Conservation (phyloP, 2,113 vertebrate species). For the Atlantisia rogersi region DNA sequence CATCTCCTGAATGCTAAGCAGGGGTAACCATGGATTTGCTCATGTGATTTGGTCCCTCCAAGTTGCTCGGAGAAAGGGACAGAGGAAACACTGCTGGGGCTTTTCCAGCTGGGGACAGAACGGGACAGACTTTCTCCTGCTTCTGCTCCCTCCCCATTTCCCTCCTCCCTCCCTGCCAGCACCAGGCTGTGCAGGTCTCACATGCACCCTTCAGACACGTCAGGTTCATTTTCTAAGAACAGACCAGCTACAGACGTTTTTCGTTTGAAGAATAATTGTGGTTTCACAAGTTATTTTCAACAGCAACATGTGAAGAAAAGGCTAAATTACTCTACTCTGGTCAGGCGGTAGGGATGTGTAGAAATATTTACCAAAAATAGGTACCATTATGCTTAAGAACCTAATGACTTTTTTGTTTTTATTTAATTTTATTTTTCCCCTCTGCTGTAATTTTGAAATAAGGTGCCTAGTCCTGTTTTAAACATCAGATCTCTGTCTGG, state of each 20-base stretch:
- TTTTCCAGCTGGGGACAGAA: background rate
- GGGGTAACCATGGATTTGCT: slow-evolving; percentile 50
- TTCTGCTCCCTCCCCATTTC: background rate
- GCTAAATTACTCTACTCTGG: background rate
- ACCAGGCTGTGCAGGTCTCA: background rate
- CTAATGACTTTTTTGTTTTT: background rate
- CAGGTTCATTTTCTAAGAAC: background rate
- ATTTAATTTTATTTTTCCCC: too few species aligned
- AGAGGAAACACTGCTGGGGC: background rate
- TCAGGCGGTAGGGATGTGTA: background rate
- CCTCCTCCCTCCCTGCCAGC: background rate
- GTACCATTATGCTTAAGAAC: background rate
- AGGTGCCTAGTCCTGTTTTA: background rate
- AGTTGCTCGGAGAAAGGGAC: background rate
- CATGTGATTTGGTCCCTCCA: slow-evolving; percentile 25
- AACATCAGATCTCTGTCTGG: slow-evolving; percentile 2
- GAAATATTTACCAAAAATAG: background rate
- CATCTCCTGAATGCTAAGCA: slow-evolving; percentile 5
- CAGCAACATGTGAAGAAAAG: background rate
- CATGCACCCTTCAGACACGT: background rate
- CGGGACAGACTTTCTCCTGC: background rate
- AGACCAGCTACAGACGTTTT: background rate
- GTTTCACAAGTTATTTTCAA: slow-evolving; percentile 7
- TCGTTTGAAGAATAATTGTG: background rate
- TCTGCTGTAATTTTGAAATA: background rate